These are phyloP conservation scores for Bubo bubo DNA, from an alignment of 2,113 vertebrate genomes.

Conservation along the genomic window DNA sequence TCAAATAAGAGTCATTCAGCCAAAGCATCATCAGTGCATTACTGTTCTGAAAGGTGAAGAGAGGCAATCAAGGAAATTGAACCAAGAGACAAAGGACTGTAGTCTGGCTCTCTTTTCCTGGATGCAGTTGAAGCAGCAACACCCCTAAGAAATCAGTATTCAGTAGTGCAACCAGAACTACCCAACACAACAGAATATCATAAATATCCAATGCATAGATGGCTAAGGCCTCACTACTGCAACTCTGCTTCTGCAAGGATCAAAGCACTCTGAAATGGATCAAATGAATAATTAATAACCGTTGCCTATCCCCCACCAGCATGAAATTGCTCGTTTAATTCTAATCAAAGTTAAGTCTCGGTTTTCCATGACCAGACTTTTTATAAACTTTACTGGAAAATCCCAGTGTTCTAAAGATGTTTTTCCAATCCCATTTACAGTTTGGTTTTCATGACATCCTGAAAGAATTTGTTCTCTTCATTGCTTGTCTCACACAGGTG, in stretches of 20 bases:
- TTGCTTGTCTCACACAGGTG: background rate
- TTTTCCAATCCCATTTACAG: background rate
- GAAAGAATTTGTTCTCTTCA: background rate
- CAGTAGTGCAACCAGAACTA: background rate
- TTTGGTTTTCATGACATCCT: background rate
- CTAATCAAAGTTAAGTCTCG: background rate
- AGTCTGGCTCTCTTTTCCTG: background rate
- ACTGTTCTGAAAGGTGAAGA: background rate
- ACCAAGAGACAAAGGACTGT: background rate
- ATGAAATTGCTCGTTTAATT: background rate
- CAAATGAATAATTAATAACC: constrained; percentile 18
- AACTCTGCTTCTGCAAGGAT: background rate
- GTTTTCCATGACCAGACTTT: background rate
- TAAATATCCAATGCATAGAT: background rate
- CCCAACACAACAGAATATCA: background rate
- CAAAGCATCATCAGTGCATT: background rate
- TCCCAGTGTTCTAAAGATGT: background rate
- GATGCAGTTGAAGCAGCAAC: background rate
- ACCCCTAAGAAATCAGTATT: background rate
- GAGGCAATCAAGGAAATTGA: background rate
- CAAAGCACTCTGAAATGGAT: constrained; percentile 11
- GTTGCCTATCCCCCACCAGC: background rate
- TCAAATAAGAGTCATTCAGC: background rate
- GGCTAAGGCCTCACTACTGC: background rate
- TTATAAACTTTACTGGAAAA: background rate